Percentiles rank a stretch among this genome's conserved stretches.
phyloP scores from a whole-genome alignment of 2,113 vertebrate species.

The Uria aalge region DNA sequence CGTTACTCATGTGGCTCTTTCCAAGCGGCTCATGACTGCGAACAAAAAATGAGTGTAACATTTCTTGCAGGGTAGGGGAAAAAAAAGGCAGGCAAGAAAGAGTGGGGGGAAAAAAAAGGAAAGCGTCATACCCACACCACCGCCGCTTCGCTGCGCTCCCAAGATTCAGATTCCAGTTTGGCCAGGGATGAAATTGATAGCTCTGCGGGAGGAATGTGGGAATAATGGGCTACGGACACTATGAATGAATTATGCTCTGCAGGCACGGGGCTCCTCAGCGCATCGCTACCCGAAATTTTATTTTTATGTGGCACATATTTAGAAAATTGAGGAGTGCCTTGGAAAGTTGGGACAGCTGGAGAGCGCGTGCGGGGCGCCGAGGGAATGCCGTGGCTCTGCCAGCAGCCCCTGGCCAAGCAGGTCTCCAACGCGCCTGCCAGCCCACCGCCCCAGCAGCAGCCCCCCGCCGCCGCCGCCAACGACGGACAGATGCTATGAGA shows the following conservation, averaged over 20 bases:
- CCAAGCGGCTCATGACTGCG: not conserved
- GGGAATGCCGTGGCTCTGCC: slow-evolving; percentile 58
- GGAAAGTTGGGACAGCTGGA: slow-evolving; percentile 76
- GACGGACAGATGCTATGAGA: slow-evolving; percentile 74
- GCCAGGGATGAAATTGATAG: slow-evolving; percentile 25
- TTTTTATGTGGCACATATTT: slow-evolving; percentile 75
- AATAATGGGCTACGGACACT: slow-evolving; percentile 3
- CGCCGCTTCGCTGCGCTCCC: not conserved
- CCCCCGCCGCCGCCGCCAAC: not conserved
- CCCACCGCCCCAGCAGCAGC: slow-evolving; percentile 62
- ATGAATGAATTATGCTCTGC: slow-evolving; percentile 62
- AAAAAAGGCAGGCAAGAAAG: not conserved
- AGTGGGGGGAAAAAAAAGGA: fast-evolving
- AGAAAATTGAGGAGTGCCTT: slow-evolving; percentile 71
- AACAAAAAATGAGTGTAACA: not conserved
- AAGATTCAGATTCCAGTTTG: slow-evolving; percentile 40
- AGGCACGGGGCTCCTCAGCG: slow-evolving; percentile 1
- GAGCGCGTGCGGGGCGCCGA: not conserved
- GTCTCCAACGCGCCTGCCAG: slow-evolving; percentile 32
- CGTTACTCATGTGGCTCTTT: not conserved
- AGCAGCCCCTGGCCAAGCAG: slow-evolving; percentile 26
- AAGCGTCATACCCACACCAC: not conserved
- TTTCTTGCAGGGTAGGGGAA: not conserved
- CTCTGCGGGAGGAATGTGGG: slow-evolving; percentile 43
- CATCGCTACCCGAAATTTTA: slow-evolving; percentile 59